Base-by-base conservation (phyloP, 2,113 vertebrate genomes). In the Recurvirostra avosetta region DNA sequence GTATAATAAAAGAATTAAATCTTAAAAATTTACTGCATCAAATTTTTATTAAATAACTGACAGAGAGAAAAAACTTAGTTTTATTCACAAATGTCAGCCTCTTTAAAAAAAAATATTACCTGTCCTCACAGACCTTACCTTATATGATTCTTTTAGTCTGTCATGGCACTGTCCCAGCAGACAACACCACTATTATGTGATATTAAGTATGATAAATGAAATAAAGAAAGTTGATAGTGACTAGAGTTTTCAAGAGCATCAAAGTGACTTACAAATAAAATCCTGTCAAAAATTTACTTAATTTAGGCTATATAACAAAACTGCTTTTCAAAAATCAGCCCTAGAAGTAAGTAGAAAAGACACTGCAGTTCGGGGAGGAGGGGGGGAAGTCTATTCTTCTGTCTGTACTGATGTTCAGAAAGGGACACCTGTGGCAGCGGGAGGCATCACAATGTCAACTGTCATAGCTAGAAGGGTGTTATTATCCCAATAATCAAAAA, bases 221-320 rank as follows among this genome's bases (percentile, higher is more conserved):
- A 94, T 21, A 23, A 82, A 91, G 49, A 78, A 63, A 94, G 87
- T 11, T 27, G 32, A 91, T 43, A 41, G 29, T 5, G 0, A 89
- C 20, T 43, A 86, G 16, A 84, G 23, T 81, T 89, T 89, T 73
- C 72, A 85, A 93, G 22, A 86, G 45, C 82, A 86, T 83, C 49
- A 62, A 88, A 62, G 74, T 77, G 9, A 88, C 79, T 91, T 72
- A 40, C 14, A 91, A 92, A 91, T 72, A 86, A 92, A 96, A 79
- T 68, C 71, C 75, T 92, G 67, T 86, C 88, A 93, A 90, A 92
- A 95, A 79, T 23, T 21, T 80, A 30, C 21, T 74, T 79, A 41
- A 94, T 58, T 92, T 78, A 63, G 66, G 34, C 47, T 90, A 40
- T 49, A 38, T 58, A 62, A 93, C 50, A 58, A 70, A 78, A 59